These are phyloP conservation scores for Diplosoma virens DNA, from an alignment of 23 tunicate species.

Conservation along the genomic window DNA sequence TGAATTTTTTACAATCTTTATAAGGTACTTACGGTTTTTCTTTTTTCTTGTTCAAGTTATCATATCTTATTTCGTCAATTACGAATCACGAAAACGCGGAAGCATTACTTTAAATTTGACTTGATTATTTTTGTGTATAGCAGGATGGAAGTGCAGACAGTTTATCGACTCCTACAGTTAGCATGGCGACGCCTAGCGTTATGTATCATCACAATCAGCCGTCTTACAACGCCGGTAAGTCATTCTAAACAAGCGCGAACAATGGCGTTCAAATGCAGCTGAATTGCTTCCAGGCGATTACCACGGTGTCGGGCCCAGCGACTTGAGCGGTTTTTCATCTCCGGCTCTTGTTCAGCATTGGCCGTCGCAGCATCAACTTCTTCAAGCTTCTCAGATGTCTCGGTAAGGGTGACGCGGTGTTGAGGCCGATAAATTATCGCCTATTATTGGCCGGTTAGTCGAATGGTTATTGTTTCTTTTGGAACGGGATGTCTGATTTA, in stretches of 20 bases:
- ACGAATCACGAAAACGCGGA: too few relatives aligned
- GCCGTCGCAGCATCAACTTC: not conserved
- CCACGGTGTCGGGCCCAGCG: conserved; percentile 40
- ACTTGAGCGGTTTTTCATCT: conserved; percentile 58
- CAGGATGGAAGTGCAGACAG: not conserved
- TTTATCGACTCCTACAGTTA: conserved; percentile 39
- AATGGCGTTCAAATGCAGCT: not conserved
- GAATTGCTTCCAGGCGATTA: conserved; percentile 33
- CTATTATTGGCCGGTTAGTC: too few relatives aligned
- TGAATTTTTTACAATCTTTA: too few relatives aligned
- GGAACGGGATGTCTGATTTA: too few relatives aligned
- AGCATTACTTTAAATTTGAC: too few relatives aligned
- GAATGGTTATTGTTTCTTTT: too few relatives aligned
- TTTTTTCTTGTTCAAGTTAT: too few relatives aligned
- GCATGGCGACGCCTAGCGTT: conserved; percentile 82
- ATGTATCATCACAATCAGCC: conserved; percentile 34
- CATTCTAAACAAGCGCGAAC: too few relatives aligned
- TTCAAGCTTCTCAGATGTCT: not conserved
- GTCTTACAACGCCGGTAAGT: conserved; percentile 33
- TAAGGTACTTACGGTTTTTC: too few relatives aligned
- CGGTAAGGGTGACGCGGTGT: not conserved
- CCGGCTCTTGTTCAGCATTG: conserved; percentile 45
- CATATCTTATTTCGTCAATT: too few relatives aligned
- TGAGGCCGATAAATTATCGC: too few relatives aligned
- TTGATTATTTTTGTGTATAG: too few relatives aligned